Conservation (phyloP, 2,797 vertebrate species). For the Eurystomus glaucurus region DNA sequence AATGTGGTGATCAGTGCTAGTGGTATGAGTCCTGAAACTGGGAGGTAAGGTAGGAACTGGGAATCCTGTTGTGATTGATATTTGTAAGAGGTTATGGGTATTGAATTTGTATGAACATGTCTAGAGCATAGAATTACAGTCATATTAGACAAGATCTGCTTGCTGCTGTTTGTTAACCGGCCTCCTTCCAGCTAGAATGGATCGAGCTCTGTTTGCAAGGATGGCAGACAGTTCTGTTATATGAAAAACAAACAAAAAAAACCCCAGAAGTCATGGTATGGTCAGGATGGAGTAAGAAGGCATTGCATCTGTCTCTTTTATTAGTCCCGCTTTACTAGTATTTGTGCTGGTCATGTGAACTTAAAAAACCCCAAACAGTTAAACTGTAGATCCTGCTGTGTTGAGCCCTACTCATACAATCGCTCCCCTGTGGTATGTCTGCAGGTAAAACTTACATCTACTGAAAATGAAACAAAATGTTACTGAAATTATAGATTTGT, state of each 20-base stretch:
- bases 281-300: background rate
- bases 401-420: background rate
- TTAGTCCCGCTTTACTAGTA: background rate
- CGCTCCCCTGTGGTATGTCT: background rate
- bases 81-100: background rate
- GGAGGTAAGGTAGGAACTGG: background rate
- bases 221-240: background rate
- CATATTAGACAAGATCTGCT: background rate
- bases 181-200: background rate
- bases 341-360: background rate
- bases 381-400: background rate
- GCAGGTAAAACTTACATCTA: background rate
- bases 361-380: background rate
- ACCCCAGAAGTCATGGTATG: background rate
- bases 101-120: background rate
- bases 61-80: background rate
- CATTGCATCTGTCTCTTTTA: background rate
- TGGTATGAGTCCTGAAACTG: background rate
- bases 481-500: background rate
- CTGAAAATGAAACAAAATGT: background rate
- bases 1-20: background rate
- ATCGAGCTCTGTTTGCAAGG: background rate
- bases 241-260: background rate
- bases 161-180: background rate
- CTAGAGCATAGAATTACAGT: background rate